A percentile compares a stretch with the other conserved stretches of the same genome.
phyloP scores from a whole-genome alignment of 2,797 vertebrate genomes.

The Onychomys torridus region DNA sequence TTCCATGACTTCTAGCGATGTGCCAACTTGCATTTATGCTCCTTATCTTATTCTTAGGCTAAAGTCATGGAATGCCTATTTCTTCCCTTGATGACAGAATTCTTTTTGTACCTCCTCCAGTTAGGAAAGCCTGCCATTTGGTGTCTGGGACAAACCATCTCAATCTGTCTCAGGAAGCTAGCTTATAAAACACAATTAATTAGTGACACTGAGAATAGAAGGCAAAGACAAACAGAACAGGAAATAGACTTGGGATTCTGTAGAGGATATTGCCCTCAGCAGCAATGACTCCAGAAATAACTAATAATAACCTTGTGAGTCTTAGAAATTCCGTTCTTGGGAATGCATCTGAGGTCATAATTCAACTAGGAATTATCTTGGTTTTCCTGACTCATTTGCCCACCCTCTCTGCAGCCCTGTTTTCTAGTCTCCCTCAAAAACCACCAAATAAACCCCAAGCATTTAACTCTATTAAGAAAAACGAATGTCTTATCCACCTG shows the following conservation, averaged over 20 bases:
- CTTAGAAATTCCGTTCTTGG: slow-evolving; percentile 69
- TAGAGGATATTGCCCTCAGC: slow-evolving; percentile 49
- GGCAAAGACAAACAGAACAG: slow-evolving; percentile 21
- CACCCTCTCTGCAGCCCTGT: slow-evolving; percentile 65
- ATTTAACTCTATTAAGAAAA: slow-evolving; percentile 79
- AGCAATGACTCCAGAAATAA: slow-evolving; percentile 68
- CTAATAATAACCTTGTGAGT: slow-evolving; percentile 68
- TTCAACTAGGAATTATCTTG: slow-evolving; percentile 78
- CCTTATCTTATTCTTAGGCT: neutral
- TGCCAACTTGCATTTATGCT: neutral
- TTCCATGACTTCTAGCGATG: neutral
- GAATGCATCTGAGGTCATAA: slow-evolving; percentile 70
- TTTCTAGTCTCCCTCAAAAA: slow-evolving; percentile 75
- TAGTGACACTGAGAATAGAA: slow-evolving; percentile 26
- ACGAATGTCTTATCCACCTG: slow-evolving; percentile 77
- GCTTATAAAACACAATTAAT: slow-evolving; percentile 65
- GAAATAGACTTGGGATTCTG: slow-evolving; percentile 47
- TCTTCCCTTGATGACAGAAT: neutral
- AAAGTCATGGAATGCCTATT: neutral
- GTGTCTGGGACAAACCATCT: slow-evolving; percentile 49
- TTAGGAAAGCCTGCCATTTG: slow-evolving; percentile 49
- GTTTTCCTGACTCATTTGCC: slow-evolving; percentile 68
- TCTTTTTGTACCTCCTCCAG: neutral
- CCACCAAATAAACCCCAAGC: slow-evolving; percentile 79
- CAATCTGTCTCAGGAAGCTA: slow-evolving; percentile 52